Percentiles rank a stretch among this genome's conserved stretches.
phyloP scores from a whole-genome alignment of 2,888 invertebrate species.

The Synanthedon andrenaeformis region DNA sequence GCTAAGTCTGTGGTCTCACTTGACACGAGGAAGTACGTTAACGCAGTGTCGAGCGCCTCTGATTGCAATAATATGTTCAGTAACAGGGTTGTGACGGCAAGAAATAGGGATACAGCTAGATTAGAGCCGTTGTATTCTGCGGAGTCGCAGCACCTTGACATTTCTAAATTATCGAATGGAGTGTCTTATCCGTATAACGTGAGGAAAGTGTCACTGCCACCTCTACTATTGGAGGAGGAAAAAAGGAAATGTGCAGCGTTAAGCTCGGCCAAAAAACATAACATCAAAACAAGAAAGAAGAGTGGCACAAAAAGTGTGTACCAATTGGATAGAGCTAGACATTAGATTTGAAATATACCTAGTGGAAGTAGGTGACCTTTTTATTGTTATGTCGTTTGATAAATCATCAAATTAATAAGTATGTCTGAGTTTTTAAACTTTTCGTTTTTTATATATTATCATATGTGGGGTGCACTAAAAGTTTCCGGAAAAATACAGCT shows the following conservation, averaged over 20 bases:
- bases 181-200: slow-evolving; percentile 30
- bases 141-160: slow-evolving; percentile 34
- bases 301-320: slow-evolving; percentile 20
- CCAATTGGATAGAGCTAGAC: slow-evolving; percentile 29
- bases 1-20: slow-evolving; percentile 61
- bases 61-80: slow-evolving; percentile 36
- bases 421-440: too few relatives aligned
- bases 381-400: too few relatives aligned
- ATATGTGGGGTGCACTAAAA: too few relatives aligned
- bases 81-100: slow-evolving; percentile 47
- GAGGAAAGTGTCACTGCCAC: slow-evolving; percentile 60
- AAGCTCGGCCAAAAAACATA: slow-evolving; percentile 42
- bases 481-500: too few relatives aligned
- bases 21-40: slow-evolving; percentile 43
- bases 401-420: too few relatives aligned
- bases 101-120: slow-evolving; percentile 41
- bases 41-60: slow-evolving; percentile 37
- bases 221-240: slow-evolving; percentile 52
- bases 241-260: slow-evolving; percentile 33
- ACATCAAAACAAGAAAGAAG: slow-evolving; percentile 23
- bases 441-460: too few relatives aligned
- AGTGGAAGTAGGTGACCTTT: too few relatives aligned
- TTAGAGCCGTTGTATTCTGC: slow-evolving; percentile 49
- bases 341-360: slow-evolving; percentile 4
- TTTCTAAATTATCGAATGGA: slow-evolving; percentile 23